These are phyloP conservation scores for Tipula confusa DNA, from an alignment of 2,888 invertebrate species.

Conservation along the genomic window DNA sequence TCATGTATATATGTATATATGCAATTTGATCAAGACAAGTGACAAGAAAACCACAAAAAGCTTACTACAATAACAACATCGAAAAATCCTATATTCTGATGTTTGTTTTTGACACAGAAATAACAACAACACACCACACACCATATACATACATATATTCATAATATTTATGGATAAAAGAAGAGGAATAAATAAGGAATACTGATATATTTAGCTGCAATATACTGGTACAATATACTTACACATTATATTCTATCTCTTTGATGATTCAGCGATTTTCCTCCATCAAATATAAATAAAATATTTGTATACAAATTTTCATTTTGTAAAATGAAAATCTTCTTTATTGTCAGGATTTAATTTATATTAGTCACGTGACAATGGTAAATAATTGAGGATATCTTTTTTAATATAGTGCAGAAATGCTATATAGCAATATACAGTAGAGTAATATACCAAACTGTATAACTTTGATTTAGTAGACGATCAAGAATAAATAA, in stretches of 20 bases:
- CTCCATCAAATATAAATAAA: neutral
- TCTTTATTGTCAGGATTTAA: neutral
- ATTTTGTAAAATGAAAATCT: neutral
- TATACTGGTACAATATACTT: neutral
- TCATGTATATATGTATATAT: neutral
- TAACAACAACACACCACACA: neutral
- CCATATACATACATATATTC: neutral
- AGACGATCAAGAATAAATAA: no score
- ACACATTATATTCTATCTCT: no score
- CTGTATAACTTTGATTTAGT: no score
- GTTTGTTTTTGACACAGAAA: conserved; percentile 14
- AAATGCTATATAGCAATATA: no score
- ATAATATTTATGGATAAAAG: neutral
- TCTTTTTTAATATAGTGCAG: neutral
- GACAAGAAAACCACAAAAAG: conserved; percentile 9
- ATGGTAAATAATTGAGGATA: neutral
- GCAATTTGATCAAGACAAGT: conserved; percentile 25
- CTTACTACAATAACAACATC: neutral
- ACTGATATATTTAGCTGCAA: neutral
- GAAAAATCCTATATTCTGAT: neutral
- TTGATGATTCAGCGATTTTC: neutral
- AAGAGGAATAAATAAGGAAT: neutral
- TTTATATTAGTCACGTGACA: neutral
- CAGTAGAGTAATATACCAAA: no score
- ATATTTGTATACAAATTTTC: neutral